Base-by-base conservation (phyloP, 2,113 vertebrate species). In the Parus major region DNA sequence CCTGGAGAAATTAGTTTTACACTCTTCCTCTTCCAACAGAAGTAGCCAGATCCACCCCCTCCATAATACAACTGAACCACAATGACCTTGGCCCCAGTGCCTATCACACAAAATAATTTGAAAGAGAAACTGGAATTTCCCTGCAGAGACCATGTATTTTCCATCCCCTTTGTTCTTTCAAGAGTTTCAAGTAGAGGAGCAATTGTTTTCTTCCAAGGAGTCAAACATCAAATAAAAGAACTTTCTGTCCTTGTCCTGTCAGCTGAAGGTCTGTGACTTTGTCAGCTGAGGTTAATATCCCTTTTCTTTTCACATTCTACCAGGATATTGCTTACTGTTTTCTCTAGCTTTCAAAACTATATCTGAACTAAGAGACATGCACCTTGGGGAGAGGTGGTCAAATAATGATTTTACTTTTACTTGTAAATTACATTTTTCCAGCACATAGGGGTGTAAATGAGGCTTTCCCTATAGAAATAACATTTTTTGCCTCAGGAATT, bases 181-280 rank as follows among this genome's bases (percentile, higher is more conserved):
- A 33, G 75, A 72, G 39, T 66, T 92, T 94, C 56, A 56, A 36
- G 41, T 52, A 78, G 15, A 91, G 33, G 10, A 81, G n/a, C 39
- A 76, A 87, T 35, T 69, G 42, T 88, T 94, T 92, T 77, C 87
- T 88, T 91, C 49, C 56, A 90, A 84, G 57, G 79, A 90, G 29
- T 79, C 39, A 80, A 59, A 73, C 0, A 8, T 84, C 68, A 96
- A 88, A 88, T 73, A 61, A 66, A 93, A 85, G 29, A 59, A 39
- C 31, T 73, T 94, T 82, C 66, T 72, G 33, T 63, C 71, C 56
- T 73, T 39, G 28, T 79, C 44, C 31, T 68, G 41, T 60, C 76
- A 92, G 50, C 44, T 88, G 87, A 84, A 93, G 35, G 47, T 39
- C 55, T 77, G 35, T 46, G 55, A 19, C 29, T 59, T 53, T 72